Conservation (phyloP, 2,797 vertebrate species). For the Enteromius paludinosus region DNA sequence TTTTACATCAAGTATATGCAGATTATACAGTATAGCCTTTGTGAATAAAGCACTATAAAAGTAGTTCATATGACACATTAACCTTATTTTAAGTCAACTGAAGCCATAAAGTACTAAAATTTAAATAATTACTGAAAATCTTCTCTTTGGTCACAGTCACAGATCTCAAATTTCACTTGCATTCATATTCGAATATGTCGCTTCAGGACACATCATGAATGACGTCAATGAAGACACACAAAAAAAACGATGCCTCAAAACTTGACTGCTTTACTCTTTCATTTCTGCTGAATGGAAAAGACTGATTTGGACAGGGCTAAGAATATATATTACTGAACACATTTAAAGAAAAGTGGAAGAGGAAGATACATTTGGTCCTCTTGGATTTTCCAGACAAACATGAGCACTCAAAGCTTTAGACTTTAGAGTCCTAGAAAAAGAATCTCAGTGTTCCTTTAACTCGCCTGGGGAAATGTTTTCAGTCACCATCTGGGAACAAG, state of each 20-base stretch:
- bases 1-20: not conserved
- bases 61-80: not conserved
- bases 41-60: not conserved
- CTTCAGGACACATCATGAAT: not conserved
- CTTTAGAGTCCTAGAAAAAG: not conserved
- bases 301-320: not conserved
- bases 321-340: not conserved
- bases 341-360: not conserved
- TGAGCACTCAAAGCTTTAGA: not conserved
- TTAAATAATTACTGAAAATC: not conserved
- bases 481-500: not conserved
- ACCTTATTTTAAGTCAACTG: not conserved
- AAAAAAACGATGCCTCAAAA: not conserved
- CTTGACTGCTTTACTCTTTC: not conserved
- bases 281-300: not conserved
- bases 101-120: not conserved
- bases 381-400: not conserved
- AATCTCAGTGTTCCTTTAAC: not conserved
- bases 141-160: not conserved
- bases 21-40: too few species aligned
- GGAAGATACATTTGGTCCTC: not conserved
- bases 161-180: not conserved
- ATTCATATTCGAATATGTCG: not conserved
- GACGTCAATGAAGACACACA: not conserved
- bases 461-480: constrained; percentile 6